These are phyloP conservation scores for Coreius guichenoti DNA, from an alignment of 2,797 vertebrate genomes.

Conservation along the genomic window DNA sequence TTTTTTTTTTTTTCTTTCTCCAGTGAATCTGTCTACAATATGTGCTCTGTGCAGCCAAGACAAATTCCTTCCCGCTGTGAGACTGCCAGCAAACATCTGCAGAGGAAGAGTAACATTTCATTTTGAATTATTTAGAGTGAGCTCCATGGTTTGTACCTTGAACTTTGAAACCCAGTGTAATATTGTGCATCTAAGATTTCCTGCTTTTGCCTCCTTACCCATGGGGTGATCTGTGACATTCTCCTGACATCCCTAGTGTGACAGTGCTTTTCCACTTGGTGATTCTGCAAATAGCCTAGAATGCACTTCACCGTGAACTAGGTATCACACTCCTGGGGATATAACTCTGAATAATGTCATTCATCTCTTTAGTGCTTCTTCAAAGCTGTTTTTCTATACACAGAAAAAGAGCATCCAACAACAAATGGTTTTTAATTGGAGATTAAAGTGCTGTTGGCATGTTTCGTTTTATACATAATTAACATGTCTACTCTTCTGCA, in stretches of 20 bases:
- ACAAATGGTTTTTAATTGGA: background rate
- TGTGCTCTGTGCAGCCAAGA: conserved; percentile 9
- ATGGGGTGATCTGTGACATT: conserved; percentile 20
- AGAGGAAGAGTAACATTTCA: conserved; percentile 38
- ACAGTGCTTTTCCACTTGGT: conserved; percentile 4
- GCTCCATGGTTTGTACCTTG: conserved; percentile 44
- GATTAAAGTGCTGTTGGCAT: background rate
- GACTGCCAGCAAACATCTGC: conserved; percentile 3
- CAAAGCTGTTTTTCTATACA: background rate
- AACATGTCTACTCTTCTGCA: background rate
- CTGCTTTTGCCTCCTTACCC: conserved; percentile 19
- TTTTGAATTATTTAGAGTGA: conserved; percentile 52
- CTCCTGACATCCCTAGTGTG: conserved; percentile 9
- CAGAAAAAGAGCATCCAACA: background rate
- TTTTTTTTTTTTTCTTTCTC: too few relatives aligned
- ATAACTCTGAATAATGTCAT: background rate
- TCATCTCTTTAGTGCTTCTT: background rate
- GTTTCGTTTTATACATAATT: conserved; percentile 9
- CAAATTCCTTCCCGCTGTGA: background rate
- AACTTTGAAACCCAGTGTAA: conserved; percentile 34
- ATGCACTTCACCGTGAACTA: conserved; percentile 23
- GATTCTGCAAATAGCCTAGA: conserved; percentile 39
- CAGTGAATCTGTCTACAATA: background rate
- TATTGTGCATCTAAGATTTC: conserved; percentile 38
- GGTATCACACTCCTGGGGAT: conserved; percentile 10